Evolutionary conservation across 2,113 vertebrate species (phyloP), one percentile per base, ranked within the genome.

Genomic region (Channa maculata): DNA sequence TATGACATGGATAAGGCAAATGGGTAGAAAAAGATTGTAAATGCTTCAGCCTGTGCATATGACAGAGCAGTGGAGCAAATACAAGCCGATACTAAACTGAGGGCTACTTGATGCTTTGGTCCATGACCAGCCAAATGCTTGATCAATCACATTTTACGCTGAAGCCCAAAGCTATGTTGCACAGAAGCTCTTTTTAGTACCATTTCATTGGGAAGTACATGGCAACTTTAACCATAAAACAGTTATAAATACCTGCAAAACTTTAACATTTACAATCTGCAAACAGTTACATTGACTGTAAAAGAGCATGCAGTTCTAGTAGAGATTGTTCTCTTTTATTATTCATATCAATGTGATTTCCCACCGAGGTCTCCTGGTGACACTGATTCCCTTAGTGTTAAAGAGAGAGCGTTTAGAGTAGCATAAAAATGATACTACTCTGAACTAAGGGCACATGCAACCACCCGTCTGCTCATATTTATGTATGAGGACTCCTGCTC

Each of bases 81-180:
- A 88, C 75, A 86, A 63, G 66, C 76, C 87, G 83, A 80, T 61
- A 60, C 60, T 6, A 33, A 78, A 71, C 60, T 78, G 75, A 84
- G 61, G 82, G 78, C 76, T 71, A 74, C 68, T 67, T 71, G 75
- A 86, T 38, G 83, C 77, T 83, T 15, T 71, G 85, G 80, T 75
- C 86, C 83, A 68, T 86, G 77, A 83, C 81, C 71, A 52, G 48
- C 77, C 49, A 51, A 53, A 72, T 64, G 83, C 63, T 71, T 88
- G 85, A 86, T 85, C 57, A 71, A 71, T 50, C 85, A 82, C 70
- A 81, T 51, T 61, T 71, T 33, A 58, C 50, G 12, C 65, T 36
- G 45, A 80, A 78, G 71, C 73, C 62, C 60, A 45, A 68, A 75
- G 67, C 44, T 65, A 39, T 63, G 37, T 55, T 10, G 49, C 49